Conservation (phyloP, 2,888 invertebrate genomes). For the Epistrophe eligans region DNA sequence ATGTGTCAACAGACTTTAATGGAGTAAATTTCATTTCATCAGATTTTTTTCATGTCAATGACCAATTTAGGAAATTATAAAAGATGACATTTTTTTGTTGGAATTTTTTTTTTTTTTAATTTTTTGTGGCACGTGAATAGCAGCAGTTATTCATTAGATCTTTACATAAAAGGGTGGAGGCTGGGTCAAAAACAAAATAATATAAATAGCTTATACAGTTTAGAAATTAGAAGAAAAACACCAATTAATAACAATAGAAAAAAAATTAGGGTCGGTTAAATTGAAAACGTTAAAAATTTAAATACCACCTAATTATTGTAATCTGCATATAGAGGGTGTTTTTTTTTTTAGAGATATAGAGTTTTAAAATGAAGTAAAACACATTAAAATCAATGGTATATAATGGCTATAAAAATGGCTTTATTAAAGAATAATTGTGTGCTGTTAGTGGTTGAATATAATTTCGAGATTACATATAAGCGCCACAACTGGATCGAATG, state of each 20-base stretch:
- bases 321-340: too few species aligned
- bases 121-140: conserved; percentile 3
- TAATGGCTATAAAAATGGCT: too few species aligned
- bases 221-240: background rate
- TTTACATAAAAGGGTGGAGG: background rate
- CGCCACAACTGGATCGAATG: too few species aligned
- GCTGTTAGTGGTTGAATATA: too few species aligned
- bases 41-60: conserved; percentile 69
- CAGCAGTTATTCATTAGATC: background rate
- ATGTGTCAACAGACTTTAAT: conserved; percentile 62
- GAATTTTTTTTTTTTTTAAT: background rate
- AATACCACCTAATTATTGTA: too few species aligned
- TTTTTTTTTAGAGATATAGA: too few species aligned
- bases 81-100: conserved; percentile 22
- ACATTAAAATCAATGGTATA: too few species aligned
- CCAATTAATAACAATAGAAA: background rate
- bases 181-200: background rate
- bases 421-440: too few species aligned
- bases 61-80: conserved; percentile 59
- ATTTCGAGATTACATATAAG: too few species aligned
- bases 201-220: background rate
- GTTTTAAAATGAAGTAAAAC: too few species aligned
- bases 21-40: conserved; percentile 48
- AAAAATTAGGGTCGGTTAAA: background rate
- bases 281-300: too few species aligned